Base-by-base conservation (phyloP, 2,113 vertebrate species). In the Halichoeres trimaculatus region DNA sequence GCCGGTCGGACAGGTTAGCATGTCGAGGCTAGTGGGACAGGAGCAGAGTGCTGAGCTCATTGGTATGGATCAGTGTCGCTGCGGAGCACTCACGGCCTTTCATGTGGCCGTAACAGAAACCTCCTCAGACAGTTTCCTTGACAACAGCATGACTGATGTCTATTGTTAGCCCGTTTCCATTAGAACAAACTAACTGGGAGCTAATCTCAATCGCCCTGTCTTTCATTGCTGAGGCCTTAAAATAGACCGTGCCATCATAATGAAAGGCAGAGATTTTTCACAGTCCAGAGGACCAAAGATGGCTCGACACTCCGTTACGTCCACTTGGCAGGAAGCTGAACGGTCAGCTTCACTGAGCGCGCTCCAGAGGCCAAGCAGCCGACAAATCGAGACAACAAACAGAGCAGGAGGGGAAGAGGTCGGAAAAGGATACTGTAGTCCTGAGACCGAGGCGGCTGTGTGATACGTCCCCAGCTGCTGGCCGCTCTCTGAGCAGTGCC, bases 401-500 rank as follows among this genome's bases (percentile, higher is more conserved):
- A 34, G 20, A 16, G 3, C 20, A 24, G 34, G 24, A 20, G 20
- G 2, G 19, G 20, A 11, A 8, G 8, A 1, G 22, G 20, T 17
- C 10, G 10, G 10, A 20, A 80, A 94, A 97, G 96, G 97, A 99
- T 99, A 99, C 98, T 99, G 98, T 53, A 99, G 95, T 74, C 97
- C 96, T 0, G 96, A 96, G 41, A 98, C 97, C 20, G 96, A 96
- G 0, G 98, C 95, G 0, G 91, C 83, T n/a, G 96, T 98, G 67
- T 94, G 95, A 81, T 98, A 94, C 1, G 91, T 93, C n/a, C 98
- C 98, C 56, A 99, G 94, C 52, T 94, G 95, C 85, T 96, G 96
- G 8, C 97, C 96, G 0, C 96, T 98, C 90, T 99, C 98, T 0
- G 98, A 98, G 76, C 98, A 99, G 91, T 98, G 97, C 98, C 98